Percentiles rank a stretch among this genome's conserved stretches.
phyloP scores from a whole-genome alignment of 2,113 vertebrate genomes.

The Balaeniceps rex region DNA sequence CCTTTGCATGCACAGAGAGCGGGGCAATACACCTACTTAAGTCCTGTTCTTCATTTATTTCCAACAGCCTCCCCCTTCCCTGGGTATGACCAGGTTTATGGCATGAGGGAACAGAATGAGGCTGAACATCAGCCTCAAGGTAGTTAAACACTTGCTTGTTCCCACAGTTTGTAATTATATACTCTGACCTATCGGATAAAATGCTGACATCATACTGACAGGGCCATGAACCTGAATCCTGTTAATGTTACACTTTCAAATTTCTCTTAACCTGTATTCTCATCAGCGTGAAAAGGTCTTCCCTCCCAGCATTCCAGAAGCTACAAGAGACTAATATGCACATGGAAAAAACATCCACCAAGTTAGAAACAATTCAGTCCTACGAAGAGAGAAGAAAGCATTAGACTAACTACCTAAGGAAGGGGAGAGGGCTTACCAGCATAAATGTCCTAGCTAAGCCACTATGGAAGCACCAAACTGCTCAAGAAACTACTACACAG shows the following conservation, averaged over 20 bases:
- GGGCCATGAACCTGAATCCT: neutral
- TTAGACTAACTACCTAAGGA: neutral
- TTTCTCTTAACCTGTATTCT: neutral
- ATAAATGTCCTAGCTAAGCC: neutral
- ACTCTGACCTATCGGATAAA: neutral
- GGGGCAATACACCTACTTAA: neutral
- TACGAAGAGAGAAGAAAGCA: neutral
- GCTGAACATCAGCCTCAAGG: neutral
- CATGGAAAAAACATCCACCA: neutral
- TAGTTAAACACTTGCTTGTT: neutral
- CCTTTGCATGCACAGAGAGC: neutral
- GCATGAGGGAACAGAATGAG: neutral
- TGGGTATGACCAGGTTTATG: neutral
- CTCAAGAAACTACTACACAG: neutral
- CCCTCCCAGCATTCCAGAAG: neutral
- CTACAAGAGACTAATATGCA: neutral
- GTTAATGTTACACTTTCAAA: neutral
- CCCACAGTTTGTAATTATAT: slow-evolving; percentile 7
- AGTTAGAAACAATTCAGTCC: neutral
- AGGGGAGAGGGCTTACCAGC: neutral
- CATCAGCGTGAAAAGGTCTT: neutral
- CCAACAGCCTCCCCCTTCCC: neutral
- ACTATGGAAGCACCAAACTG: neutral
- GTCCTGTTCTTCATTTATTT: neutral
- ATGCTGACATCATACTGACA: neutral